phyloP scores from a whole-genome alignment of 1,140 invertebrate species.

The Telenomus remus region DNA sequence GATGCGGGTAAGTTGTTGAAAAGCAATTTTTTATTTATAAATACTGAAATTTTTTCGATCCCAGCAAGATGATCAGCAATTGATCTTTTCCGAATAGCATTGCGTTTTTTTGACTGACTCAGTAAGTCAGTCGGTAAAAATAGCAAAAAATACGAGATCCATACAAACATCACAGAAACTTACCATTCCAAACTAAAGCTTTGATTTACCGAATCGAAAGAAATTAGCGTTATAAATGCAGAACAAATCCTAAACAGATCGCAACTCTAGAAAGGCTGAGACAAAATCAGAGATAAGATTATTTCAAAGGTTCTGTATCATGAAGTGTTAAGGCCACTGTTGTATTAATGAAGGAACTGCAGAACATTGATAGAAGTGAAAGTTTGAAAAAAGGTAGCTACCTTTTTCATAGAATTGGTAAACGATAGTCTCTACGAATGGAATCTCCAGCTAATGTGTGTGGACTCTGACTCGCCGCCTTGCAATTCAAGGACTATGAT shows the following conservation, averaged over 20 bases:
- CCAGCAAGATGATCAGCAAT: slow-evolving; percentile 12
- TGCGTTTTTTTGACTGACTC: slow-evolving; percentile 85
- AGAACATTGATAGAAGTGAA: slow-evolving; percentile 98
- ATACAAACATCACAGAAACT: slow-evolving; percentile 99
- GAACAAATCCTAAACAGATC: slow-evolving; percentile 94
- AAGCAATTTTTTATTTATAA: too few relatives aligned
- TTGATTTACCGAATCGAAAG: slow-evolving; percentile 99
- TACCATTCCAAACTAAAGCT: slow-evolving; percentile 97
- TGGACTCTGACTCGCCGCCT: slow-evolving; percentile 97
- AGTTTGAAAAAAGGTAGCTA: slow-evolving; percentile 98
- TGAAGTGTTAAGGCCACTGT: slow-evolving; percentile 99
- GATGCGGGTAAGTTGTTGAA: too few relatives aligned
- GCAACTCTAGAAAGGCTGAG: slow-evolving; percentile 94
- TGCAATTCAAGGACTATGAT: slow-evolving; percentile 97
- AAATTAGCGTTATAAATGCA: slow-evolving; percentile 93
- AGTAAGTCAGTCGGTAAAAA: slow-evolving; percentile 96
- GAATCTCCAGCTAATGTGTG: slow-evolving; percentile 96
- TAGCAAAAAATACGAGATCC: slow-evolving; percentile 96
- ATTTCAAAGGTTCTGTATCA: slow-evolving; percentile 89
- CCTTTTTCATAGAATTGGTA: slow-evolving; percentile 95
- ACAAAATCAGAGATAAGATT: slow-evolving; percentile 95
- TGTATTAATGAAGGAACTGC: slow-evolving; percentile 98
- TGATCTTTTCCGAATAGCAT: slow-evolving; percentile 25
- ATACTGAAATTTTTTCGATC: slow-evolving; percentile 58
- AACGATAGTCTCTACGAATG: slow-evolving; percentile 99